These are phyloP conservation scores for Mycogona germanica DNA, from an alignment of 2,888 invertebrate genomes.

Conservation along the genomic window DNA sequence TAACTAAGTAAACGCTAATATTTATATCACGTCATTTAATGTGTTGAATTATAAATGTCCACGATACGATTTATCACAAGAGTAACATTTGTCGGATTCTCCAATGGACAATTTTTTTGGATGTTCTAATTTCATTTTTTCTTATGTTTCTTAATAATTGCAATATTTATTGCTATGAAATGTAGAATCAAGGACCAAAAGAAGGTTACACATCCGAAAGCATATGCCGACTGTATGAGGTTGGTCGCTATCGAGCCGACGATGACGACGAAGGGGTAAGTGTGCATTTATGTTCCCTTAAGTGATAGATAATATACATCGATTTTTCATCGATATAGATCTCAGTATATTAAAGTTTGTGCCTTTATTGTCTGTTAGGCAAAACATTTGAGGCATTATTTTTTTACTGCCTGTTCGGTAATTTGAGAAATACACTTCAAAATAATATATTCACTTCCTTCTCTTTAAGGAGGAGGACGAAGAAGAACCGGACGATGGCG, in stretches of 20 bases:
- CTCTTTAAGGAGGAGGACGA: slow-evolving; percentile 11
- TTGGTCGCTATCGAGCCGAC: slow-evolving; percentile 72
- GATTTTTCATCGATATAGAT: not conserved
- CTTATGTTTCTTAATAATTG: not conserved
- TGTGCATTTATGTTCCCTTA: not conserved
- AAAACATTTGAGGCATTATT: no score
- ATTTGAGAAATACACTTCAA: slow-evolving; percentile 14
- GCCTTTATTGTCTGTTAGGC: no score
- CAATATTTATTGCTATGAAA: not conserved
- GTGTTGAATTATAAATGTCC: no score
- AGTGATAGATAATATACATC: no score
- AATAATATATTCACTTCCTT: not conserved
- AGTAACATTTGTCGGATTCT: slow-evolving; percentile 14
- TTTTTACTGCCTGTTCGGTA: slow-evolving; percentile 26
- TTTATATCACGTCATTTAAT: no score
- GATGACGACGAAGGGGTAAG: slow-evolving; percentile 66
- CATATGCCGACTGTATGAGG: slow-evolving; percentile 80
- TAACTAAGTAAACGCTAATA: no score
- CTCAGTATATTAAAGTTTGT: not conserved
- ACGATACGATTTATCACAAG: not conserved
- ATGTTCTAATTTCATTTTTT: not conserved
- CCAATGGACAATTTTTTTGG: not conserved
- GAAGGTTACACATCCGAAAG: slow-evolving; percentile 79
- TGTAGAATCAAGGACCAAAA: slow-evolving; percentile 22
- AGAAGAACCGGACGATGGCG: slow-evolving; percentile 21